A percentile compares a stretch with the other conserved stretches of the same genome.
These are phyloP conservation scores for Brenthis ino DNA, from an alignment of 2,888 invertebrate species.

Conservation along the genomic window DNA sequence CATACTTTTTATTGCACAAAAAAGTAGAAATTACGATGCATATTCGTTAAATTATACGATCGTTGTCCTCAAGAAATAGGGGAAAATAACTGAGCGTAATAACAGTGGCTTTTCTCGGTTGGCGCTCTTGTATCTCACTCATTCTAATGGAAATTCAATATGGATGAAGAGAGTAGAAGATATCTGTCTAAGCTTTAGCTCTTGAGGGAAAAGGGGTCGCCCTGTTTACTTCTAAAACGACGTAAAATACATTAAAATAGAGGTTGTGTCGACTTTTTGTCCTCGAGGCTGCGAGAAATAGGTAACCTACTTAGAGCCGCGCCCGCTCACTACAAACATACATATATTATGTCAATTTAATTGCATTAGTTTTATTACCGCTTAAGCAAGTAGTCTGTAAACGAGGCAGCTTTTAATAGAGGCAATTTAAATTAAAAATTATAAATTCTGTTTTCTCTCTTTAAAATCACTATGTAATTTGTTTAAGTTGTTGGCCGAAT, in stretches of 20 bases:
- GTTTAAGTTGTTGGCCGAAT: not conserved
- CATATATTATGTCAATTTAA: conserved; percentile 54
- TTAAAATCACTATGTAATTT: conserved; percentile 10
- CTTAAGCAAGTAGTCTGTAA: conserved; percentile 18
- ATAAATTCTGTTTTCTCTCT: conserved; percentile 13
- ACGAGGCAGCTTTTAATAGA: conserved; percentile 10
- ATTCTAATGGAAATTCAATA: not conserved
- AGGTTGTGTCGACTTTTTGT: conserved; percentile 59
- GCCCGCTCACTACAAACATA: conserved; percentile 54
- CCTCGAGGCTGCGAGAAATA: conserved; percentile 61
- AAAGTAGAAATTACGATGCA: conserved; percentile 6
- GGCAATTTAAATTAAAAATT: conserved; percentile 10
- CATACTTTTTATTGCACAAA: conserved; percentile 12
- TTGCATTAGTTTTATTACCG: conserved; percentile 57
- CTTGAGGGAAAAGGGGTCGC: conserved; percentile 57
- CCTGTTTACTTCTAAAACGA: conserved; percentile 57
- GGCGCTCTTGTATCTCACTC: conserved; percentile 22
- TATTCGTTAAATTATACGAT: conserved; percentile 20
- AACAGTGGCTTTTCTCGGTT: conserved; percentile 5
- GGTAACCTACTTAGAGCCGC: conserved; percentile 76
- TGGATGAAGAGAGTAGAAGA: conserved; percentile 29
- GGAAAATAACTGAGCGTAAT: conserved; percentile 25
- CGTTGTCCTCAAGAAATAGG: conserved; percentile 10
- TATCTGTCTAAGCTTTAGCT: conserved; percentile 42
- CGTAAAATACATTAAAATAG: conserved; percentile 54